A percentile compares a stretch with the other conserved stretches of the same genome.
phyloP scores from a whole-genome alignment of 2,888 invertebrate genomes.

The Druceiella hillmani region DNA sequence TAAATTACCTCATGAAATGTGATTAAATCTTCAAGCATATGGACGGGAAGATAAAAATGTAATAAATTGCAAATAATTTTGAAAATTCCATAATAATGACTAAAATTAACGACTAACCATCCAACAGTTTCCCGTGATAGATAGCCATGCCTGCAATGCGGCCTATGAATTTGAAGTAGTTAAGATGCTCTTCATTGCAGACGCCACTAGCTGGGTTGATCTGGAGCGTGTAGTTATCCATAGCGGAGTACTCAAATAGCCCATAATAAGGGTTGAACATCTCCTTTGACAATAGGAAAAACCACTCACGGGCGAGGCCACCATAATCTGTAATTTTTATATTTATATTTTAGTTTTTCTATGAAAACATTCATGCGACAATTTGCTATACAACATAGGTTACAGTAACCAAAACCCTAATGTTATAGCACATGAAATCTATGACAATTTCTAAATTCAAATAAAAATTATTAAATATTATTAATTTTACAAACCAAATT shows the following conservation, averaged over 20 bases:
- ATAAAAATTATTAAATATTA: too few species aligned
- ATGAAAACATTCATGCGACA: too few species aligned
- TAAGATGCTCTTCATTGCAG: conserved; percentile 96
- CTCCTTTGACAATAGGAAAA: conserved; percentile 96
- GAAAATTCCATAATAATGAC: conserved; percentile 4
- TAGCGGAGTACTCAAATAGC: conserved; percentile 98
- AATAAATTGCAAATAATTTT: background rate
- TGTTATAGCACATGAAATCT: too few species aligned
- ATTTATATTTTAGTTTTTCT: too few species aligned
- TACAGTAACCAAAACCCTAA: too few species aligned
- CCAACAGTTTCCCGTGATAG: conserved; percentile 95
- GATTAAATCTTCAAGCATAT: too few species aligned
- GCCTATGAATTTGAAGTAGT: conserved; percentile 98
- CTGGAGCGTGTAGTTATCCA: conserved; percentile 99
- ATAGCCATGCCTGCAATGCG: conserved; percentile 98
- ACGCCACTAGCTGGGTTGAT: conserved; percentile 97
- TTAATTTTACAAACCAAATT: too few species aligned
- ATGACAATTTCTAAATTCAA: too few species aligned
- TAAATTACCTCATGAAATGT: too few species aligned
- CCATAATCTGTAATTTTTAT: conserved; percentile 82
- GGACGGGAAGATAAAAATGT: background rate
- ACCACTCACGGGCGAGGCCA: conserved; percentile 96
- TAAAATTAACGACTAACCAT: conserved; percentile 57
- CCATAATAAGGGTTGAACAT: conserved; percentile 99
- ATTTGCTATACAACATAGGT: too few species aligned